Evolutionary conservation across 2,888 invertebrate genomes (phyloP).

Genomic region (Thymelicus acteon): DNA sequence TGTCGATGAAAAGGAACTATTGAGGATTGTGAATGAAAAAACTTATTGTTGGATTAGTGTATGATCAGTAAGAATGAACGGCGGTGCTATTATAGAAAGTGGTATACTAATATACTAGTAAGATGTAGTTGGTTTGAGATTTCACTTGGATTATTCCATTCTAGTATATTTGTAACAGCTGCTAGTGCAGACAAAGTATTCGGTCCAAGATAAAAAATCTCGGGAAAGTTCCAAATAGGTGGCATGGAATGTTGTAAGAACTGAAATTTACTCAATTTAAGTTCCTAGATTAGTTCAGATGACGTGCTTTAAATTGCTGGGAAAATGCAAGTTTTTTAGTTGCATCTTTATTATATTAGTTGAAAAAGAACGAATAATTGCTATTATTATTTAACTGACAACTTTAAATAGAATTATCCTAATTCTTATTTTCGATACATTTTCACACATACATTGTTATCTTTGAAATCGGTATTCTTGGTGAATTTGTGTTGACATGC

Average conservation of each 20-base stretch:
- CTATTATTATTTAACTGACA: no score
- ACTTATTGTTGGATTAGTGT: constrained; percentile 37
- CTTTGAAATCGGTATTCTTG: not conserved
- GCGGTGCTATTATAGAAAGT: constrained; percentile 79
- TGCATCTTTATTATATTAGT: not conserved
- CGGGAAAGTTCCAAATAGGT: constrained; percentile 11
- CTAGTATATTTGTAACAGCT: not conserved
- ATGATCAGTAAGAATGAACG: constrained; percentile 59
- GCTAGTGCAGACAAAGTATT: not conserved
- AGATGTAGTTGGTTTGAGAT: constrained; percentile 38
- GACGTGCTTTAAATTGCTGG: not conserved
- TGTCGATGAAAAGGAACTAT: not conserved
- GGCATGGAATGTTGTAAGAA: not conserved
- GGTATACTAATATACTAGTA: constrained; percentile 64
- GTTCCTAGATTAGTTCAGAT: constrained; percentile 27
- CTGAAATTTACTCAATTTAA: constrained; percentile 30
- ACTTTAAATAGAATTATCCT: no score
- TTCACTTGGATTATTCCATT: constrained; percentile 16
- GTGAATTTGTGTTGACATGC: not conserved
- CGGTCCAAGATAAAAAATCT: not conserved
- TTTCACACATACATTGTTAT: not conserved
- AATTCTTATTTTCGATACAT: no score
- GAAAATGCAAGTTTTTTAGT: not conserved
- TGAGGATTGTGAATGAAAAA: not conserved
- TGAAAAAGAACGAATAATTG: not conserved